These are phyloP conservation scores for Adineta ricciae DNA, from an alignment of 2,888 invertebrate genomes.

Conservation along the genomic window DNA sequence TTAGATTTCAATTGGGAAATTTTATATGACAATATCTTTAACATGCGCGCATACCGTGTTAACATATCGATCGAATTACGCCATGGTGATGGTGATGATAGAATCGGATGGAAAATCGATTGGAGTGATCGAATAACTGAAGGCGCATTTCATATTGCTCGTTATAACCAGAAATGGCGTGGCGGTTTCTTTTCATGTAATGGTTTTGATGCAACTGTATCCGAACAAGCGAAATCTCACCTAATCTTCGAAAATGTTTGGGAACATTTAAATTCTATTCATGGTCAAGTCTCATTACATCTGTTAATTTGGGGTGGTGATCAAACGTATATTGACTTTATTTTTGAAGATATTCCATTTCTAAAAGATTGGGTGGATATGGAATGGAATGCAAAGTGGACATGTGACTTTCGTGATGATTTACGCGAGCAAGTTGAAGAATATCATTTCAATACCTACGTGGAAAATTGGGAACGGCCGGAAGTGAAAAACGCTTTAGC, in stretches of 20 bases:
- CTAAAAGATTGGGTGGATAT: not conserved
- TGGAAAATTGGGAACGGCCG: not conserved
- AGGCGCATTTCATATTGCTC: not conserved
- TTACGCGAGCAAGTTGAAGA: not conserved
- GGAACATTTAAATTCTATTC: not conserved
- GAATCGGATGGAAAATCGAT: not conserved
- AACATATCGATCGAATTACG: not conserved
- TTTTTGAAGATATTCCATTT: not conserved
- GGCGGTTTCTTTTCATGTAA: not conserved
- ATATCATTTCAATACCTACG: not conserved
- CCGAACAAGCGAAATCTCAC: not conserved
- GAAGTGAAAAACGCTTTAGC: not conserved
- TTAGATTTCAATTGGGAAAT: not conserved
- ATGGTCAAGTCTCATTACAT: not conserved
- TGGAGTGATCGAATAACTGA: not conserved
- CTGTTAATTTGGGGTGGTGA: not conserved
- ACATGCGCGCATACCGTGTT: not conserved
- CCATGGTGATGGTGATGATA: not conserved
- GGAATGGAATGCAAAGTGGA: not conserved
- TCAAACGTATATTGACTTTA: not conserved
- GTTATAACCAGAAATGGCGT: not conserved
- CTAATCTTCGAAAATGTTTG: not conserved
- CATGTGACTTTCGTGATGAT: conserved; percentile 12
- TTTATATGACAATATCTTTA: not conserved
- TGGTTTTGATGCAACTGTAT: not conserved